Evolutionary conservation across 2,888 invertebrate genomes (phyloP), one percentile per base, ranked within the genome.

Genomic region (Conops quadrifasciatus): DNA sequence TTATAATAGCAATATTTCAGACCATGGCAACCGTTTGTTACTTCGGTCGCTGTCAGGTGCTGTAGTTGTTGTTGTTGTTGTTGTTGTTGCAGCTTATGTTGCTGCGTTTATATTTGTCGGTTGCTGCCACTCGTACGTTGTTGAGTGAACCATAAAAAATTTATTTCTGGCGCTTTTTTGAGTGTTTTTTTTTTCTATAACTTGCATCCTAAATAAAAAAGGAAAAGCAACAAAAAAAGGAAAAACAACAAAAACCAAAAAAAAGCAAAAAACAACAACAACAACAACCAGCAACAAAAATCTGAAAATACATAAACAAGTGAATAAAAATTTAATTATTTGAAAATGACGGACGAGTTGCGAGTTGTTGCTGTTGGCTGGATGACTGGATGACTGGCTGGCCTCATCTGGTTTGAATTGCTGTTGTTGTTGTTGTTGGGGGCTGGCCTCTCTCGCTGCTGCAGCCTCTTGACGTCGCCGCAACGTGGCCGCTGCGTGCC

Each of bases 301-400:
- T 28, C 13, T 30, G n/a, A 63, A 63, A 63, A 63, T 26, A 26
- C 16, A 47, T 63, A 63, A 63, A 63, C 63, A 47, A 47, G 47
- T 62, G 26, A 63, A 63, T 63, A 63, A 63, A 63, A 63, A 63
- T 63, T 63, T 63, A 47, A 63, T 63, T 63, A 63, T 63, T 63
- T 47, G 24, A 63, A 47, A 47, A 63, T 26, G 24, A 63, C 26
- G 62, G 36, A 62, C 1, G 28, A 47, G 63, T 19, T 63, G 47
- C 45, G n/a, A 43, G 43, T 62, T 62, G 62, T 4, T 62, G 59
- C 16, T 30, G 59, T 5, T 59, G 58, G 15, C 24, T 19, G 4
- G 15, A n/a, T 9, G 2, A n/a, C 2, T 49, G 51, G n/a, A n/a
- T n/a, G n/a, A n/a, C n/a, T n/a, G 36, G 36, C 1, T 49, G 28